Evolutionary conservation across 2,797 vertebrate genomes (phyloP).

Genomic region (Gymnoscopelus braueri): DNA sequence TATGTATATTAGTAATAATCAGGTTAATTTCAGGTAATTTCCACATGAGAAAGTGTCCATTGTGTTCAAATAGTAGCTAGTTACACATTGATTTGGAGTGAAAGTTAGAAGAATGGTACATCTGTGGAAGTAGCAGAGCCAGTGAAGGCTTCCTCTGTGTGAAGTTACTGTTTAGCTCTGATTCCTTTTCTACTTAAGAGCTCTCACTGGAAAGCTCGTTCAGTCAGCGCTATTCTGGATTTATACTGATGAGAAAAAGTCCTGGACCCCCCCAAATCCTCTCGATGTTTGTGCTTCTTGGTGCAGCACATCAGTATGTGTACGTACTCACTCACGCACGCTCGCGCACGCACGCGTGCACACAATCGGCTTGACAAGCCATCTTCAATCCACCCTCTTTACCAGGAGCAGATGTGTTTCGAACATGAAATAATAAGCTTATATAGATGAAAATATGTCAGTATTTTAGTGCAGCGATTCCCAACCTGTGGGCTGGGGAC

Average conservation of each 20-base stretch:
- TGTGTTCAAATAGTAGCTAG: too few species aligned
- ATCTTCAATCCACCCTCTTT: constrained; percentile 30
- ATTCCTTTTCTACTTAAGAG: constrained; percentile 37
- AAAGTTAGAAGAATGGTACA: too few species aligned
- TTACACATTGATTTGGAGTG: too few species aligned
- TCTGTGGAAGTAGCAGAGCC: too few species aligned
- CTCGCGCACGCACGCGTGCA: too few species aligned
- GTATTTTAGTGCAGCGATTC: background rate
- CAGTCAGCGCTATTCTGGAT: constrained; percentile 50
- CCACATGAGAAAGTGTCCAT: too few species aligned
- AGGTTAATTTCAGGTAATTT: too few species aligned
- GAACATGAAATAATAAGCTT: background rate
- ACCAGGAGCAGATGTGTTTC: constrained; percentile 23
- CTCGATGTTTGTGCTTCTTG: too few species aligned
- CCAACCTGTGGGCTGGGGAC: too few species aligned
- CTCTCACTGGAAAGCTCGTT: constrained; percentile 53
- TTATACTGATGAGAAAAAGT: constrained; percentile 73
- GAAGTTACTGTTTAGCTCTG: constrained; percentile 58
- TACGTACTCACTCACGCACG: too few species aligned
- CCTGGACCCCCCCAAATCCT: constrained; percentile 39
- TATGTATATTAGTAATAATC: too few species aligned
- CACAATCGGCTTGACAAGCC: background rate
- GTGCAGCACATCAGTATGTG: too few species aligned
- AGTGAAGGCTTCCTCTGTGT: constrained; percentile 13
- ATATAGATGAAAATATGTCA: background rate